Evolutionary conservation across 2,797 vertebrate species (phyloP).

Genomic region (Rallus crepitans): DNA sequence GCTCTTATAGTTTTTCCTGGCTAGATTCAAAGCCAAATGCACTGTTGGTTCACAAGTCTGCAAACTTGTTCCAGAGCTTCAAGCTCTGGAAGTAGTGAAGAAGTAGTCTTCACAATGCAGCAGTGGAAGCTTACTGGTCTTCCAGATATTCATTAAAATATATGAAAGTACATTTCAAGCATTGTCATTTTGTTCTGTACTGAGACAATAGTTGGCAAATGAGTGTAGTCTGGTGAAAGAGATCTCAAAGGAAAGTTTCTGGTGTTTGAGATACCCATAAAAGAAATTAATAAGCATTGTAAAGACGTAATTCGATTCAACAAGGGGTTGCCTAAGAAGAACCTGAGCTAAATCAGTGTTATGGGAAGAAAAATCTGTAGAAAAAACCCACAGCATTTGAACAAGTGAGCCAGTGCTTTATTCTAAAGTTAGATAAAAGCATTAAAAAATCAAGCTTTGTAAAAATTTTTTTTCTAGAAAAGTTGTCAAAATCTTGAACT

Average conservation of each 20-base stretch:
- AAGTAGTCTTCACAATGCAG: background rate
- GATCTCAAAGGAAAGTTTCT: background rate
- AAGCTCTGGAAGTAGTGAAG: too few relatives aligned
- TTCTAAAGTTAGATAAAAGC: background rate
- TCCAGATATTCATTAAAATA: background rate
- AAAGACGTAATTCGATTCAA: background rate
- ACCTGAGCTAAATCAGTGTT: background rate
- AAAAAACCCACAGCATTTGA: background rate
- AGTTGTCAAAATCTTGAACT: background rate
- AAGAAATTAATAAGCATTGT: background rate
- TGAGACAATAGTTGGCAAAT: background rate
- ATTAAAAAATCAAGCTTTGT: background rate
- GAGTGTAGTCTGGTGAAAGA: background rate
- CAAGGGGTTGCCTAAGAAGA: background rate
- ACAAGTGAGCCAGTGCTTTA: background rate
- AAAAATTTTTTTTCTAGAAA: background rate
- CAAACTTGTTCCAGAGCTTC: background rate
- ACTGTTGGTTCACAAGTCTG: background rate
- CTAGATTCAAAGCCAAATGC: background rate
- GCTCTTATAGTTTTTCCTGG: background rate
- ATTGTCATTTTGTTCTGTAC: background rate
- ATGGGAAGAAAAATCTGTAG: background rate
- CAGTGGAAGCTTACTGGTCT: background rate
- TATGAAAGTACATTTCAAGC: background rate
- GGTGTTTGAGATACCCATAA: background rate